Conservation (phyloP, 2,113 vertebrate species). For the Rattus norvegicus region DNA sequence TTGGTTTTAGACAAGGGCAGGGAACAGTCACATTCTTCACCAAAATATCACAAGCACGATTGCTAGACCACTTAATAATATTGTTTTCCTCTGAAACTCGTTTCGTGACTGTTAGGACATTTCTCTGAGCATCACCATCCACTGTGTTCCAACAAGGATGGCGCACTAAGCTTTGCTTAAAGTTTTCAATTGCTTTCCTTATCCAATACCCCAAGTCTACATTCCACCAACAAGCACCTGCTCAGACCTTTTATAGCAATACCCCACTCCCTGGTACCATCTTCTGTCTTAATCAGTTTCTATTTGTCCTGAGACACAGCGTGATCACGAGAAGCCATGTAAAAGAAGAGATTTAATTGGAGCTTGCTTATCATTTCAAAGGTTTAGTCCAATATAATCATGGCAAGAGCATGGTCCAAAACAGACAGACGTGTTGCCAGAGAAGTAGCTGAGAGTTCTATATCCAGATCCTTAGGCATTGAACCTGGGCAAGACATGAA, state of each 20-base stretch:
- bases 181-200: no score
- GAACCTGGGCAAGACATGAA: neutral
- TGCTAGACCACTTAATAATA: neutral
- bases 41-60: neutral
- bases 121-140: neutral
- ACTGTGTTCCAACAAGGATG: neutral
- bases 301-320: neutral
- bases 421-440: neutral
- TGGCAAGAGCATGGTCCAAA: neutral
- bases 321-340: neutral
- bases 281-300: neutral
- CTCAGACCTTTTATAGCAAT: neutral
- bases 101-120: neutral
- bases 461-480: neutral
- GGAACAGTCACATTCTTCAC: neutral
- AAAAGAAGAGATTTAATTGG: neutral
- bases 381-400: neutral
- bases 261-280: neutral
- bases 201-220: neutral
- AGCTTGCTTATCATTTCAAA: neutral
- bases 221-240: neutral
- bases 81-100: neutral
- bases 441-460: neutral
- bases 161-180: neutral
- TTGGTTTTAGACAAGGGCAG: neutral